Evolutionary conservation across 2,888 invertebrate genomes (phyloP).

Genomic region (Molorchus minor): DNA sequence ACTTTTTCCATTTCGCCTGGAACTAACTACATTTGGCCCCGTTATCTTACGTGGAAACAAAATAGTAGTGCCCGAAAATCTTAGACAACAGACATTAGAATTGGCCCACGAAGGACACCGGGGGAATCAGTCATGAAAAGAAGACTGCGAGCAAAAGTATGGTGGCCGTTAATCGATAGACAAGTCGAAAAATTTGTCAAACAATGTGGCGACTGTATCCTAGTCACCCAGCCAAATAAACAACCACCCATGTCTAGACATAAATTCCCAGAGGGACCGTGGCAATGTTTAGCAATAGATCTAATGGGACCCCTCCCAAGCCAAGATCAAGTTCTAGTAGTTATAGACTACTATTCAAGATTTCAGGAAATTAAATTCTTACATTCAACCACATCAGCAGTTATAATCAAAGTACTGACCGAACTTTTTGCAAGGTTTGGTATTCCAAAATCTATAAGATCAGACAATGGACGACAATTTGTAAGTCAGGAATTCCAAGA

Average conservation of each 20-base stretch:
- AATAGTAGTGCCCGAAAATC: constrained; percentile 38
- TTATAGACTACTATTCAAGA: too few relatives aligned
- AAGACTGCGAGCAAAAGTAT: constrained; percentile 39
- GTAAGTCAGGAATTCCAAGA: constrained; percentile 33
- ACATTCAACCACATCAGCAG: constrained; percentile 28
- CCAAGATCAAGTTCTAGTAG: constrained; percentile 32
- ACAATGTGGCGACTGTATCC: constrained; percentile 33
- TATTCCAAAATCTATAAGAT: constrained; percentile 31
- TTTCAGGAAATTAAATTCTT: constrained; percentile 33
- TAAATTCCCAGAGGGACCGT: constrained; percentile 38
- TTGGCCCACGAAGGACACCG: constrained; percentile 42
- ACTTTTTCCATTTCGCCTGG: constrained; percentile 16
- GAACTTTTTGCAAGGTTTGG: constrained; percentile 34
- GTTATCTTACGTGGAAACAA: constrained; percentile 37
- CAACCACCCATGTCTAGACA: constrained; percentile 36
- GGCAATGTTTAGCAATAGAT: constrained; percentile 44
- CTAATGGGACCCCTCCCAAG: constrained; percentile 41
- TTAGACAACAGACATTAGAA: constrained; percentile 26
- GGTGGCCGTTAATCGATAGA: constrained; percentile 40
- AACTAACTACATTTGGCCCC: too few relatives aligned
- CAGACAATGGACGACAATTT: constrained; percentile 38
- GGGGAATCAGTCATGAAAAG: constrained; percentile 42
- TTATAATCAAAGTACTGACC: constrained; percentile 17
- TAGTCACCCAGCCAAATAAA: constrained; percentile 30
- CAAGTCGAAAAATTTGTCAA: constrained; percentile 34